phyloP scores from a whole-genome alignment of 2,113 vertebrate genomes.

The Phoxinus phoxinus region DNA sequence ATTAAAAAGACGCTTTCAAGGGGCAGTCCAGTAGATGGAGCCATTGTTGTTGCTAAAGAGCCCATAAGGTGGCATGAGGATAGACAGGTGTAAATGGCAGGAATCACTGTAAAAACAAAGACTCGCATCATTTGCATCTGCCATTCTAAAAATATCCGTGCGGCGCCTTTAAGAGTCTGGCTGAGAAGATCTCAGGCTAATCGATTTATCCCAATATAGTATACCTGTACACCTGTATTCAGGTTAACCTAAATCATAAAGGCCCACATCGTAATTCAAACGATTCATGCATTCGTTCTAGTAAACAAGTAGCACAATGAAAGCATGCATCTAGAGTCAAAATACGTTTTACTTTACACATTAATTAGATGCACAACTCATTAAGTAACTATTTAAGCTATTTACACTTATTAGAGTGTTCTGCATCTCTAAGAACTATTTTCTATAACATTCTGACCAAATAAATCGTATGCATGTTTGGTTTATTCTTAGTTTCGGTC shows the following conservation, averaged over 20 bases:
- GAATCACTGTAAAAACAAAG: neutral
- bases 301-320: neutral
- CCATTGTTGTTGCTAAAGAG: constrained; percentile 3
- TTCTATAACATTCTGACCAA: neutral
- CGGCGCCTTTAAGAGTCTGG: neutral
- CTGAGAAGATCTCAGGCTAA: too few relatives aligned
- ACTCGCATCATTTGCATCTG: neutral
- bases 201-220: neutral
- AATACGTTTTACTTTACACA: neutral
- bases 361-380: neutral
- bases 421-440: neutral
- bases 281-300: neutral
- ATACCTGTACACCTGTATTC: neutral
- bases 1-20: neutral
- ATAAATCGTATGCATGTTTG: neutral
- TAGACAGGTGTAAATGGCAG: neutral
- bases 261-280: neutral
- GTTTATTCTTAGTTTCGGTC: neutral
- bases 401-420: neutral
- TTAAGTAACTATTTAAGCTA: neutral
- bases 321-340: neutral
- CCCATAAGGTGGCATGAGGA: neutral
- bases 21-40: constrained; percentile 38
- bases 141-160: neutral
- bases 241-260: neutral